Percentiles rank a stretch among this genome's conserved stretches.
These are phyloP conservation scores for Urosaurus nigricauda DNA, from an alignment of 2,797 vertebrate species.

Conservation along the genomic window DNA sequence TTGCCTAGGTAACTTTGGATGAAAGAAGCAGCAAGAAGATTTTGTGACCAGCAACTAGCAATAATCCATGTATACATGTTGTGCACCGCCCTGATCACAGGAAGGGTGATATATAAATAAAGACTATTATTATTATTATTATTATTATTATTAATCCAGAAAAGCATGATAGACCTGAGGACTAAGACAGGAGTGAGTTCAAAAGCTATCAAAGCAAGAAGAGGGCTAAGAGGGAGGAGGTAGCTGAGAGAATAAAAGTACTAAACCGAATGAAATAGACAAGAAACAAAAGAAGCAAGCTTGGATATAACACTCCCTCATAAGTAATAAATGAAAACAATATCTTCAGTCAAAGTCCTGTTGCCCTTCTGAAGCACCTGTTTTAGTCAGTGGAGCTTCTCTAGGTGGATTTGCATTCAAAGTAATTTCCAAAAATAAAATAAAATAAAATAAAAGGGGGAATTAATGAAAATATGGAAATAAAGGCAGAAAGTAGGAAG, in stretches of 20 bases:
- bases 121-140: too few relatives aligned
- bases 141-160: too few relatives aligned
- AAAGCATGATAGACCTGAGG: background rate
- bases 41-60: background rate
- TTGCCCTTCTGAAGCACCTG: background rate
- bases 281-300: constrained; percentile 30
- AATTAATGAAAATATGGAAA: constrained; percentile 27
- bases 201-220: background rate
- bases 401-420: background rate
- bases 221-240: background rate
- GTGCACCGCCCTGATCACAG: too few relatives aligned
- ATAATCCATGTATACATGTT: too few relatives aligned
- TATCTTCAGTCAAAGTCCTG: background rate
- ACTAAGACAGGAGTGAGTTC: background rate
- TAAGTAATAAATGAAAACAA: constrained; percentile 1
- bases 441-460: background rate
- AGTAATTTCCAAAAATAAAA: constrained; percentile 1
- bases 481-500: background rate
- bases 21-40: background rate
- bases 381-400: background rate
- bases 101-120: too few relatives aligned
- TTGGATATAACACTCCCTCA: constrained; percentile 13
- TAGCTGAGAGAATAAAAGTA: constrained; percentile 26
- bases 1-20: background rate
- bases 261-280: constrained; percentile 4